Evolutionary conservation across 2,113 vertebrate species (phyloP), one percentile per base, ranked within the genome.

Genomic region (Lontra canadensis): DNA sequence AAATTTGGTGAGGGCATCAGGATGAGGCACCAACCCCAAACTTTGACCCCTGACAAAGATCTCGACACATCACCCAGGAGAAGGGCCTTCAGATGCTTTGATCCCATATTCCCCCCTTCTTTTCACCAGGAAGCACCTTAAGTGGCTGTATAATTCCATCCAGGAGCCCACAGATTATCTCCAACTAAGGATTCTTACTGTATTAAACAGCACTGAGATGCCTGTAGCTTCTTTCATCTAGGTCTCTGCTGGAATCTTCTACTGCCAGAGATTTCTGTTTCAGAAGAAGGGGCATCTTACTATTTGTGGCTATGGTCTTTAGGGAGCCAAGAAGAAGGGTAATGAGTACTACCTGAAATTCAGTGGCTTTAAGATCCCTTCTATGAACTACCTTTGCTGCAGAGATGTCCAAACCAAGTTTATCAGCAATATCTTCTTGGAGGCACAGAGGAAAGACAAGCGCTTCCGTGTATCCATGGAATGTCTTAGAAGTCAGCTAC

Each of bases 131-230:
- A 94, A 98, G 99, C 90, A 99, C 98, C 21, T 99, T 99, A 65
- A 99, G 98, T 65, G 99, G 99, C 96, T 99, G 99, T 99, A 99
- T 99, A 92, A 99, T 95, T 88, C 99, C 99, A 98, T 99, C 99
- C 98, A 99, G 98, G 36, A 99, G 99, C 34, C 99, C 99, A 3
- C 99, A 99, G 98, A 99, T 99, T 67, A 99, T 99, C 98, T 99
- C 99, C 92, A 99, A 99, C 61, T 99, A 99, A 0, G 99, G 99
- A 83, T 98, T 99, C 98, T 99, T 99, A 98, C 99, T 99, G 98
- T 99, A 99, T 97, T 99, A 99, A 74, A 99, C 90, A 0, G 99
- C 99, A 98, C 99, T 99, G 89, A 99, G 99, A 91, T 99, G 99
- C 57, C 99, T 98, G 95, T 98, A 99, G 98, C 99, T 99, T 49